Conservation (phyloP, 2,888 invertebrate genomes). For the Mythimna vitellina region DNA sequence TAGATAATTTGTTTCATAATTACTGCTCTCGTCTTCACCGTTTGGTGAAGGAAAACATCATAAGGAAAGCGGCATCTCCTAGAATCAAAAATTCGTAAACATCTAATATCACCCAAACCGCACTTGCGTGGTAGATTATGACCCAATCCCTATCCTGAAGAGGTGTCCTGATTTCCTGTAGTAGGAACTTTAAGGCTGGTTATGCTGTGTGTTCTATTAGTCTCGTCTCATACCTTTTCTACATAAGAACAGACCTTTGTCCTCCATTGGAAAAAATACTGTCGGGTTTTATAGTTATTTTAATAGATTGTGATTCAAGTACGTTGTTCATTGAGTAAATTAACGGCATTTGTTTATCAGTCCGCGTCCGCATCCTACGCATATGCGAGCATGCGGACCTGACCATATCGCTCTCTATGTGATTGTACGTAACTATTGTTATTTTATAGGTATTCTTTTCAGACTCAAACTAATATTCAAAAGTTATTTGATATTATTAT, state of each 20-base stretch:
- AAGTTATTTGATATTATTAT: neutral
- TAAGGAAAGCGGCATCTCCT: too few species aligned
- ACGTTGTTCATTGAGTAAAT: conserved; percentile 26
- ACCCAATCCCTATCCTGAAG: too few species aligned
- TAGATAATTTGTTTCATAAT: too few species aligned
- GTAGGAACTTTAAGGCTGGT: too few species aligned
- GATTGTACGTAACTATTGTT: neutral
- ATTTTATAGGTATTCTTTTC: neutral
- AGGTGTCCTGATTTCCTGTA: too few species aligned
- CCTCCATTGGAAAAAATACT: neutral
- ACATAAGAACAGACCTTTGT: neutral
- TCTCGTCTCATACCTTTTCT: too few species aligned
- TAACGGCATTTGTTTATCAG: conserved; percentile 43
- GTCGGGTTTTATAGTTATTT: neutral
- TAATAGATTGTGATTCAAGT: conserved; percentile 26
- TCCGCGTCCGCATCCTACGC: conserved; percentile 48
- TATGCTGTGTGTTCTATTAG: too few species aligned
- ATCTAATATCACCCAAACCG: too few species aligned
- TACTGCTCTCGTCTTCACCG: too few species aligned
- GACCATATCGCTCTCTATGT: conserved; percentile 10
- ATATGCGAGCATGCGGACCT: conserved; percentile 4
- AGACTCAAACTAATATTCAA: neutral
- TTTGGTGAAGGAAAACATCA: too few species aligned
- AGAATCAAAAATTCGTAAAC: too few species aligned
- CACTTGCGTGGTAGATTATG: too few species aligned